phyloP scores from a whole-genome alignment of 2,797 vertebrate species.

The Molossus alvarezi region DNA sequence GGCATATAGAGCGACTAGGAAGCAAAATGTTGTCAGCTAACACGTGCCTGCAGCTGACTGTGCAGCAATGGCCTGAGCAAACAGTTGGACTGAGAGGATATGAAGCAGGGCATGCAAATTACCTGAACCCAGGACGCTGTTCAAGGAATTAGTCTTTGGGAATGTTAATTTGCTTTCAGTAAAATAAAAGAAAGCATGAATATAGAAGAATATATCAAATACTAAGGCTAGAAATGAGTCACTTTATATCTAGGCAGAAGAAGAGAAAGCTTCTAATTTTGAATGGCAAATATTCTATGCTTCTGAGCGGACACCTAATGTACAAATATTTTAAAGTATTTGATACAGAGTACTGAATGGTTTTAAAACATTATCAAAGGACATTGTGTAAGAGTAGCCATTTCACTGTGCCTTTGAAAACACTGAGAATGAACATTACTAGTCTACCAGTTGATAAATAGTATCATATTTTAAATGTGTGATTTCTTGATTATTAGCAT shows the following conservation, averaged over 20 bases:
- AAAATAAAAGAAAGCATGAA: background rate
- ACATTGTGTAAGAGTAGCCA: background rate
- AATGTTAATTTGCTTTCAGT: background rate
- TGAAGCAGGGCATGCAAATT: background rate
- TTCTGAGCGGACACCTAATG: background rate
- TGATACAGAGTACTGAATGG: background rate
- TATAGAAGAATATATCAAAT: background rate
- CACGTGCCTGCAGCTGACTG: background rate
- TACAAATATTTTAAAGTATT: background rate
- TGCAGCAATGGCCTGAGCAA: background rate
- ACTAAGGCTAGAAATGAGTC: background rate
- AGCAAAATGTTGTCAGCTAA: background rate
- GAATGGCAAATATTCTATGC: background rate
- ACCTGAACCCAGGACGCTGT: background rate
- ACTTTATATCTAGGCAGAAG: background rate
- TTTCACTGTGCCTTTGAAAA: background rate
- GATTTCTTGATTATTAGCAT: background rate
- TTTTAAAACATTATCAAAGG: constrained; percentile 18
- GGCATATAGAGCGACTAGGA: background rate
- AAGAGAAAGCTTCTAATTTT: background rate
- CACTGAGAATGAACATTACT: background rate
- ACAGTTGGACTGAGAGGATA: background rate
- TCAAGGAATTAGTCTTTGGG: background rate
- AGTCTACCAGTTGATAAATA: background rate
- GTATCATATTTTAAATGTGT: background rate